Percentiles rank a stretch among this genome's conserved stretches.
These are phyloP conservation scores for Meteorus sp. DNA, from an alignment of 1,140 invertebrate genomes.

Conservation along the genomic window DNA sequence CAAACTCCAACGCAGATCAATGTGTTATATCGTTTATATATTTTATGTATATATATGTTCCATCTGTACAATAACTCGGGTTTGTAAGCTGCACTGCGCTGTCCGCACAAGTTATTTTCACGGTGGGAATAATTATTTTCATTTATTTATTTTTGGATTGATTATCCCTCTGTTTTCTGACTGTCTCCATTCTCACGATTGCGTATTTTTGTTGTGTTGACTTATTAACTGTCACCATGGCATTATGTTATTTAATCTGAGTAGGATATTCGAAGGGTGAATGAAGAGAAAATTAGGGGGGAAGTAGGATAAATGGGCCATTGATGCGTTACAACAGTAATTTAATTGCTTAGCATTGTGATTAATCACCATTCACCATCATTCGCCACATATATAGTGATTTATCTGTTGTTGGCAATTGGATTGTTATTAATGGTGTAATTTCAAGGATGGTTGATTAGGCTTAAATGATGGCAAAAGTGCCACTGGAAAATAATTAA, in stretches of 20 bases:
- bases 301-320: background rate
- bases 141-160: too few species aligned
- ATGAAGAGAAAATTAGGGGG: background rate
- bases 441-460: background rate
- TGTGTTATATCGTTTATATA: conserved; percentile 41
- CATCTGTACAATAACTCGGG: background rate
- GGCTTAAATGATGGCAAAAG: background rate
- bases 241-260: too few species aligned
- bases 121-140: too few species aligned
- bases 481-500: too few species aligned
- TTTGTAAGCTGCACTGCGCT: too few species aligned
- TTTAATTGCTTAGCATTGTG: conserved; percentile 16
- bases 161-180: too few species aligned
- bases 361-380: conserved; percentile 1
- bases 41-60: background rate
- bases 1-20: conserved; percentile 38
- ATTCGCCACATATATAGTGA: background rate
- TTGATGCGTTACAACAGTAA: background rate
- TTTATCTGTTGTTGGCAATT: conserved; percentile 4
- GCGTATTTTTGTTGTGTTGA: too few species aligned
- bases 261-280: too few species aligned
- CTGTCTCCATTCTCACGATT: too few species aligned
- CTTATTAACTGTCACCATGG: too few species aligned
- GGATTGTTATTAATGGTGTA: background rate
- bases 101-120: too few species aligned